Evolutionary conservation across 2,797 vertebrate genomes (phyloP).

Genomic region (Poecilia wingei): DNA sequence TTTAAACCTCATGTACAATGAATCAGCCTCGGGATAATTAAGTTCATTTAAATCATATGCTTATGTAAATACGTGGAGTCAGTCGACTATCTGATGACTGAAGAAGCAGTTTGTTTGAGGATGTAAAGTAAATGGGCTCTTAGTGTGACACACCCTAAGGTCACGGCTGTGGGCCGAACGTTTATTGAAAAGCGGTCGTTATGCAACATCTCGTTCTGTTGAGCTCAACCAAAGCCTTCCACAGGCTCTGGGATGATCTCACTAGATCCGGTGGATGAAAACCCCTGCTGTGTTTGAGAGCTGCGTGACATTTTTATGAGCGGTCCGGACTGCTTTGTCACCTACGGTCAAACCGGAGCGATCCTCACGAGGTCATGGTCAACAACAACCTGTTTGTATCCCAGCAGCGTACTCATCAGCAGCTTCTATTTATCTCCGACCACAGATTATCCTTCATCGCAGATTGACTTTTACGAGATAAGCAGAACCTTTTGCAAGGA

Average conservation of each 20-base stretch:
- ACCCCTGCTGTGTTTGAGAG: conserved; percentile 17
- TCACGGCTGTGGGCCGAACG: conserved; percentile 2
- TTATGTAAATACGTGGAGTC: conserved; percentile 10
- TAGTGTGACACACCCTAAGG: conserved; percentile 26
- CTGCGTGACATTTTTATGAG: not conserved
- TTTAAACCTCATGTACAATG: not conserved
- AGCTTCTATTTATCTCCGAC: conserved; percentile 21
- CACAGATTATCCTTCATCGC: not conserved
- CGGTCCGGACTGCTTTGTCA: conserved; percentile 29
- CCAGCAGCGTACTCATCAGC: conserved; percentile 18
- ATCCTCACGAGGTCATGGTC: conserved; percentile 51
- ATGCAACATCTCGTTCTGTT: conserved; percentile 24
- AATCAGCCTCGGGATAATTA: not conserved
- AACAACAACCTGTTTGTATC: conserved; percentile 47
- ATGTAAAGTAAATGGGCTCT: conserved; percentile 8
- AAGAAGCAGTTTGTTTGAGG: not conserved
- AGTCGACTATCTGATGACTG: conserved; percentile 19
- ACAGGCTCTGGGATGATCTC: conserved; percentile 19
- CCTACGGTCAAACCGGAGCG: conserved; percentile 37
- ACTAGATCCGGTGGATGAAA: conserved; percentile 23
- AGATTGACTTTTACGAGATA: not conserved
- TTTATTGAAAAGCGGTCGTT: conserved; percentile 36
- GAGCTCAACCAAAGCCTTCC: conserved; percentile 19
- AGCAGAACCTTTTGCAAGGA: not conserved
- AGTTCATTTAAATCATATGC: not conserved